Evolutionary conservation across 1,140 invertebrate species (phyloP).

Genomic region (Charaxes varanes): DNA sequence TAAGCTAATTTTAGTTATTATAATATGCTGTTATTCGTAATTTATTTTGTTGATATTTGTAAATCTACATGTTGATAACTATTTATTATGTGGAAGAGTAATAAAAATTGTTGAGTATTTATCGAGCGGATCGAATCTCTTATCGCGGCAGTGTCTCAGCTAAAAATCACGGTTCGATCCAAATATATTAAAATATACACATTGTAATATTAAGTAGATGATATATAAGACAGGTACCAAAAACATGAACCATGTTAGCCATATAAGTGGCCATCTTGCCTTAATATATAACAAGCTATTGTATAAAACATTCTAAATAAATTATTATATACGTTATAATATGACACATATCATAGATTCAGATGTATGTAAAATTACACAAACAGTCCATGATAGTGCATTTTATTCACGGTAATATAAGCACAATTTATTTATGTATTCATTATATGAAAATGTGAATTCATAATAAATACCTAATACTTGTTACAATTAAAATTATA

Average conservation of each 20-base stretch:
- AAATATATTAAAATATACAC: slow-evolving; percentile 64
- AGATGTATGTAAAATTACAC: slow-evolving; percentile 24
- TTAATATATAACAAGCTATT: slow-evolving; percentile 41
- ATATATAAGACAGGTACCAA: slow-evolving; percentile 54
- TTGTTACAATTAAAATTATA: slow-evolving; percentile 67
- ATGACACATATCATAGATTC: slow-evolving; percentile 31
- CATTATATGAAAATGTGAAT: slow-evolving; percentile 43
- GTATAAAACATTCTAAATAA: slow-evolving; percentile 25
- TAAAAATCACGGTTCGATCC: slow-evolving; percentile 27
- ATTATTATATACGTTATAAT: slow-evolving; percentile 22
- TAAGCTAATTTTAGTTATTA: slow-evolving; percentile 61
- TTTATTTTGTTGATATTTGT: slow-evolving; percentile 74
- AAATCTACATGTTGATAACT: slow-evolving; percentile 73
- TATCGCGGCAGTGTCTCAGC: slow-evolving; percentile 27
- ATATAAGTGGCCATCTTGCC: slow-evolving; percentile 68
- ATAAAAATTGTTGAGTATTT: slow-evolving; percentile 71
- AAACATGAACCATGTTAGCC: slow-evolving; percentile 57
- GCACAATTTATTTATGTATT: slow-evolving; percentile 65
- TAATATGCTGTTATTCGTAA: slow-evolving; percentile 73
- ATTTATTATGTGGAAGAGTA: slow-evolving; percentile 70
- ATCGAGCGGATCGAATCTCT: slow-evolving; percentile 46
- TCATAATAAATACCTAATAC: slow-evolving; percentile 66
- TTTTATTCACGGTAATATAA: slow-evolving; percentile 68
- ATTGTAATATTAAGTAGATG: slow-evolving; percentile 58
- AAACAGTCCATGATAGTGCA: slow-evolving; percentile 65